These are phyloP conservation scores for Oreortyx pictus DNA, from an alignment of 2,797 vertebrate genomes.

Conservation along the genomic window DNA sequence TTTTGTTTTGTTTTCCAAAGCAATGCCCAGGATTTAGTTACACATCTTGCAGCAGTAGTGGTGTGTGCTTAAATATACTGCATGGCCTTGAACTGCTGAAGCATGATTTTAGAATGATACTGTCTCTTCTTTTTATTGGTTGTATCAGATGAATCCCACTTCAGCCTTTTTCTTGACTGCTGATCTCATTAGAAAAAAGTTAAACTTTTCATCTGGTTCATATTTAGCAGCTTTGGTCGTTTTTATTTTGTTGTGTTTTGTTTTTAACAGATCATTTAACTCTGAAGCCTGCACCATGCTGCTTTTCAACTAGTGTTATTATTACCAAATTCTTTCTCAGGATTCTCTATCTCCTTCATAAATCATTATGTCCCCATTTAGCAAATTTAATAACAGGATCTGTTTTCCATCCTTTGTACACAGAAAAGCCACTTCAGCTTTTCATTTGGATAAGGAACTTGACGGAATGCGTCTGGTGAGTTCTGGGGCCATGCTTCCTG, in stretches of 20 bases:
- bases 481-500: not conserved
- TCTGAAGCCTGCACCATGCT: not conserved
- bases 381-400: slow-evolving; percentile 56
- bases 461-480: slow-evolving; percentile 39
- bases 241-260: not conserved
- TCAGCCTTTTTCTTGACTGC: slow-evolving; percentile 17
- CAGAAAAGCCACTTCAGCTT: slow-evolving; percentile 38
- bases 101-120: not conserved
- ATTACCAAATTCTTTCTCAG: slow-evolving; percentile 32
- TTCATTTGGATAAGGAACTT: not conserved
- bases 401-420: slow-evolving; percentile 52
- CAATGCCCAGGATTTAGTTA: slow-evolving; percentile 1
- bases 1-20: not conserved
- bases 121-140: not conserved
- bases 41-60: not conserved
- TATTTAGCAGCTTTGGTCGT: not conserved
- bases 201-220: slow-evolving; percentile 25
- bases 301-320: not conserved
- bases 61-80: not conserved
- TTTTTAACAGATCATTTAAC: slow-evolving; percentile 18
- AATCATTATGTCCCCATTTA: slow-evolving; percentile 36
- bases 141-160: slow-evolving; percentile 5
- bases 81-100: slow-evolving; percentile 15
- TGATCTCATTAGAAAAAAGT: slow-evolving; percentile 45
- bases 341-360: slow-evolving; percentile 28